Evolutionary conservation across 2,888 invertebrate species (phyloP).

Genomic region (Caenorhabditis japonica): DNA sequence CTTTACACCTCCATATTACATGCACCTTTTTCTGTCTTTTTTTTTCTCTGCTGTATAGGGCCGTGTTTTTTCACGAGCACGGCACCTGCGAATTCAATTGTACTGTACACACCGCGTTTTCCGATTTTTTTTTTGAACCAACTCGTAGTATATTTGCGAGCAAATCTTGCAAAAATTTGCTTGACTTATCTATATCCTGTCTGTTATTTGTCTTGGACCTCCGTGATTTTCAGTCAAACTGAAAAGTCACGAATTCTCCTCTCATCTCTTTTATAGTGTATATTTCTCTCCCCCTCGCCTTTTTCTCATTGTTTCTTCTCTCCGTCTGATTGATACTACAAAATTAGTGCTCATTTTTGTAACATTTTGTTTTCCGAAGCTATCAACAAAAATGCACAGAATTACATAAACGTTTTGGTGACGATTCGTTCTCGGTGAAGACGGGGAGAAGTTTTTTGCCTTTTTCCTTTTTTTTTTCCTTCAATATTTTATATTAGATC

Average conservation of each 20-base stretch:
- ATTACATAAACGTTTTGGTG: conserved; percentile 39
- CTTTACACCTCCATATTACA: conserved; percentile 19
- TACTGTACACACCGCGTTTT: conserved; percentile 47
- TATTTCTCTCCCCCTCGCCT: conserved; percentile 25
- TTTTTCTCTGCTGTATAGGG: conserved; percentile 29
- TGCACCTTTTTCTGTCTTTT: conserved; percentile 30
- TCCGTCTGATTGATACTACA: too few relatives aligned
- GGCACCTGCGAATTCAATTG: conserved; percentile 1
- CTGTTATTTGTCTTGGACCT: conserved; percentile 24
- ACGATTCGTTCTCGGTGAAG: conserved; percentile 13
- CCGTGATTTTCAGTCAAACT: conserved; percentile 41
- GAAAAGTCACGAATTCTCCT: conserved; percentile 13
- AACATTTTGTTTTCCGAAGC: conserved; percentile 1
- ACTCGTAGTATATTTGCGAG: conserved; percentile 36
- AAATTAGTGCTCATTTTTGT: conserved; percentile 36
- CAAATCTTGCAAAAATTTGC: conserved; percentile 47
- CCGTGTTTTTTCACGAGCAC: not conserved
- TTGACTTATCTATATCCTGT: conserved; percentile 23
- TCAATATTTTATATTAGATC: conserved; percentile 29
- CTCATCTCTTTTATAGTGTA: conserved; percentile 30
- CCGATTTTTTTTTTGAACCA: conserved; percentile 5
- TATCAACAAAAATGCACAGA: not conserved
- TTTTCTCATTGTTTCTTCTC: conserved; percentile 4
- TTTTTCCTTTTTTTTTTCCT: not conserved
- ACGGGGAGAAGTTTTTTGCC: conserved; percentile 1